Evolutionary conservation across 2,888 invertebrate species (phyloP), one percentile per base, ranked within the genome.

Genomic region (Toxonevra muliebris): DNA sequence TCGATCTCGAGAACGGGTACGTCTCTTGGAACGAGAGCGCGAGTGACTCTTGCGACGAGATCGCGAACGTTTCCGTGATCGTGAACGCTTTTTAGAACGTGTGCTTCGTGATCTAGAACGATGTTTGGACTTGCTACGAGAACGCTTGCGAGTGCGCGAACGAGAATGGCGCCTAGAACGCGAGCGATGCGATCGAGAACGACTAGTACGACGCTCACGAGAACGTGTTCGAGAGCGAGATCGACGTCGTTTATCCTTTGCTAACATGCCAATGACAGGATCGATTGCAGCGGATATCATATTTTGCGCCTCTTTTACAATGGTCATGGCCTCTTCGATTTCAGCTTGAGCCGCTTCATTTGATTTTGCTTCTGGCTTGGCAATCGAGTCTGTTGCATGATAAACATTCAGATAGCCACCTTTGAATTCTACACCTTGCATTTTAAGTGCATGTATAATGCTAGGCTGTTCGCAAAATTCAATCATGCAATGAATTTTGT

Each of bases 241-340:
- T 13, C 88, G 86, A 0, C 87, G 86, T 69, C 93, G 88, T 80
- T 95, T 94, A 76, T 95, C 94, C 83, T 95, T 94, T 1, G 94
- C 93, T 30, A 95, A 85, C 86, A 94, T 90, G 8, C 94, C 94
- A 76, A 95, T 94, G 65, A 95, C 93, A 0, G 95, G 95, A 86
- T 95, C 96, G 72, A 97, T 95, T 13, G 96, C 95, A 10, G 96
- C 97, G 0, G 96, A 94, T 72, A 98, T 96, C 78, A 97, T 89
- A 82, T 94, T 95, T 85, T 97, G 97, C 0, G 97, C 97, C 86
- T 98, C 97, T 82, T 96, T 96, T 0, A 97, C 96, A 71, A 97
- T 88, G 57, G 95, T 94, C 96, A 99, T 97, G 0, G 97, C 97
- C 84, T 97, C 97, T 84, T 97, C 97, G 66, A 98, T 96, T 86